A percentile compares a stretch with the other conserved stretches of the same genome.
Conservation (phyloP, 2,888 invertebrate genomes). For the Chelonus formosanus region DNA sequence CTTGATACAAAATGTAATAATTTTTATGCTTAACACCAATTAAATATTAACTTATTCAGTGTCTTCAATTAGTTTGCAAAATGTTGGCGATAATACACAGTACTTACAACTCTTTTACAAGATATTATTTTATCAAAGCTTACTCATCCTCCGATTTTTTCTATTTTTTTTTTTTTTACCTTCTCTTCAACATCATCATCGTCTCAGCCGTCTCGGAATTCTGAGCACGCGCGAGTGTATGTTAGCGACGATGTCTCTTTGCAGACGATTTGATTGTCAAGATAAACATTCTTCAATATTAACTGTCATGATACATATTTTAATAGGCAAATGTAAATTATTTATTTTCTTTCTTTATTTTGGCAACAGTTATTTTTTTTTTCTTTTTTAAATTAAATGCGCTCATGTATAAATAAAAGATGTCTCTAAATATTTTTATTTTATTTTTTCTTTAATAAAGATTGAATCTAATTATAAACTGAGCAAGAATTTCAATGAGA, state of each 20-base stretch:
- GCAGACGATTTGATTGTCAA: conserved; percentile 10
- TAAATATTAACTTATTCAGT: too few species aligned
- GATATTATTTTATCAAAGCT: neutral
- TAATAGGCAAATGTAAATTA: neutral
- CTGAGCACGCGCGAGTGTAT: conserved; percentile 12
- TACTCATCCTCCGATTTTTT: conserved; percentile 3
- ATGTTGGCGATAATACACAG: neutral
- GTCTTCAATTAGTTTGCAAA: neutral
- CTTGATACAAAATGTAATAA: too few species aligned
- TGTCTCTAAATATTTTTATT: too few species aligned
- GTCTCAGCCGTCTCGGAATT: conserved; percentile 6
- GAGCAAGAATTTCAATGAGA: too few species aligned
- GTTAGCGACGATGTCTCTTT: neutral
- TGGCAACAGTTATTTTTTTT: too few species aligned
- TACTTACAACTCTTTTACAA: neutral
- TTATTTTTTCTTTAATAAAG: too few species aligned
- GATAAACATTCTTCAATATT: conserved; percentile 7
- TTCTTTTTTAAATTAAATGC: too few species aligned
- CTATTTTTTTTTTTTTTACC: neutral
- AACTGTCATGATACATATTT: neutral
- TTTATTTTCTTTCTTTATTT: too few species aligned
- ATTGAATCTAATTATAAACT: too few species aligned
- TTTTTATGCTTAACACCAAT: too few species aligned
- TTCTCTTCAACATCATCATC: conserved; percentile 6
- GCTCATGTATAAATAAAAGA: too few species aligned